Base-by-base conservation (phyloP, 2,797 vertebrate species). In the Darevskia mixta region DNA sequence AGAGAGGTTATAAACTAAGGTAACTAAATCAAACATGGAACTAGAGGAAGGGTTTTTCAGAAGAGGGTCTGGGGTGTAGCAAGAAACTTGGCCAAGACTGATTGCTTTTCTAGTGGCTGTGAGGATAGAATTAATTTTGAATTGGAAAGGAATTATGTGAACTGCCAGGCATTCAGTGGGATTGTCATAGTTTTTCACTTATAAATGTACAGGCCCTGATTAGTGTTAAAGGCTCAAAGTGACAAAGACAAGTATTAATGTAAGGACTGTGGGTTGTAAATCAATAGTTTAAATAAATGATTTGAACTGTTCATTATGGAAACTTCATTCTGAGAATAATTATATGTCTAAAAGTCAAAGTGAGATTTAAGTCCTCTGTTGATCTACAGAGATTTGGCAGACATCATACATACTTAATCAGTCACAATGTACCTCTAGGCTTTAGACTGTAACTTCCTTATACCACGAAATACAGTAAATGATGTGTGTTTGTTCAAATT, bases 261-360 rank as follows among this genome's bases (percentile, higher is more conserved):
- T 78, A 92, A 92, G 85, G 71, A 91, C 84, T 95, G 93, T 86
- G 80, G 83, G 91, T 32, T 91, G 95, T 95, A 95, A 95, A 96
- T 95, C 94, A 95, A 75, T 93, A 91, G 94, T 95, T 94, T 95
- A 96, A 96, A 95, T 93, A 95, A 96, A 94, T 80, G 80, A 29
- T 71, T 90, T 75, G 76, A 94, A 92, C 88, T 93, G 90, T 93
- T 96, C 93, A 91, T 95, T 95, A 90, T 89, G 93, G 93, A 93
- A 95, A 93, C 90, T 94, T 94, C 86, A 94, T 87, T 94, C 90
- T 86, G 88, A 95, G 91, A 94, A 93, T 94, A 95, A 96, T 89
- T 95, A 7, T 88, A 94, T 93, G 84, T 93, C 92, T 94, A 87
- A 94, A 95, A 94, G 91, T 90, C 88, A 93, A 94, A 95, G 94